A percentile compares a stretch with the other conserved stretches of the same genome.
Conservation (phyloP, 2,888 invertebrate genomes). For the Leptinotarsa haldemani region DNA sequence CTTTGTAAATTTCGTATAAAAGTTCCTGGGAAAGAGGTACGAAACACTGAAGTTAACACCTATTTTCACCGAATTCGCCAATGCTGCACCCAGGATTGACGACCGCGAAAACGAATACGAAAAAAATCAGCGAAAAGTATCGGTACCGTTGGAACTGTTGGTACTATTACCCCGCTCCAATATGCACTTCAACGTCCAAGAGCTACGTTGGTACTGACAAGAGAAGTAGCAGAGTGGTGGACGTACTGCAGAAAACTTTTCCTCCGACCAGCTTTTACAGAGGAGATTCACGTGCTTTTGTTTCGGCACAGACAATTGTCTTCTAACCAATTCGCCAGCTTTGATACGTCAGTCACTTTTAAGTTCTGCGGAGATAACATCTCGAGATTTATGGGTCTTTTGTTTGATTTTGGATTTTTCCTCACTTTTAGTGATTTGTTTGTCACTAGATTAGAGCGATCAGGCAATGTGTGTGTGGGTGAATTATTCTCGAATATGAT, state of each 20-base stretch:
- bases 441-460: constrained; percentile 4
- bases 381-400: constrained; percentile 39
- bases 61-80: constrained; percentile 37
- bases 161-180: constrained; percentile 2
- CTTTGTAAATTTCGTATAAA: constrained; percentile 44
- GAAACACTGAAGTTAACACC: constrained; percentile 46
- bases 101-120: constrained; percentile 25
- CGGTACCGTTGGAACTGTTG: constrained; percentile 20
- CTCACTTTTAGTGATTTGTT: constrained; percentile 17
- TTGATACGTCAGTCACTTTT: constrained; percentile 35
- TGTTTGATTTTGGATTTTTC: constrained; percentile 34
- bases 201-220: constrained; percentile 56
- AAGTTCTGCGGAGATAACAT: constrained; percentile 39
- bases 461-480: not conserved
- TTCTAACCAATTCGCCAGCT: constrained; percentile 35
- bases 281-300: constrained; percentile 56
- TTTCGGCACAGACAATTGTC: constrained; percentile 34
- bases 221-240: constrained; percentile 45
- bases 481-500: constrained; percentile 4
- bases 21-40: constrained; percentile 39
- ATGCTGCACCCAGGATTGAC: constrained; percentile 48
- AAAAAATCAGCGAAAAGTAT: constrained; percentile 28
- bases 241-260: constrained; percentile 55
- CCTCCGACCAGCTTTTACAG: constrained; percentile 56
- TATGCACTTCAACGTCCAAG: constrained; percentile 47